Evolutionary conservation across 1,140 invertebrate genomes (phyloP), one percentile per base, ranked within the genome.

Genomic region (Drosophila nigromelanica): DNA sequence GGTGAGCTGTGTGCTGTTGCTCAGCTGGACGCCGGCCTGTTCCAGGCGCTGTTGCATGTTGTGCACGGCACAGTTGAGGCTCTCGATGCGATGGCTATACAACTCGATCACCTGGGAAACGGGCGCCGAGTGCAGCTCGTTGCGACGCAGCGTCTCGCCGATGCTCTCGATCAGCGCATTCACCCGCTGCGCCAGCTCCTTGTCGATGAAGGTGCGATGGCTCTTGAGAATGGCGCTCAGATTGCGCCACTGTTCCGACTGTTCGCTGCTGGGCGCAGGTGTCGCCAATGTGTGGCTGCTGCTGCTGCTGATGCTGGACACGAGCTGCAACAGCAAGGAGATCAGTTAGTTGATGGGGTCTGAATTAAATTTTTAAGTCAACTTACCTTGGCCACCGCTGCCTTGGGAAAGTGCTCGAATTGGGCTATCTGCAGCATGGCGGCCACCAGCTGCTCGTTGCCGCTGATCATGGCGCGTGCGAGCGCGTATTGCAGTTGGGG

Each of bases 61-160:
- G 5, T 55, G 39, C 15, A 80, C 58, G 8, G 56, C 35, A 10
- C 68, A 66, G n/a, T 79, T 80, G n/a, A 90, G 78, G 43, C 80
- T 89, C 5, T 91, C 73, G 14, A 91, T 90, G 72, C 91, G 91
- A 69, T 91, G 87, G 52, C 90, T 90, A 3, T 90, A 91, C 7
- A 91, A 43, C 30, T 91, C 89, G 35, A 91, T 91, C 12, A 91
- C 78, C 63, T 91, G 90, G 0, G 90, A 91, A 5, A 83, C 79
- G 2, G 90, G 85, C 1, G 78, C 74, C 43, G 90, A 75, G 11
- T 91, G 66, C 40, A 91, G 48, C 11, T 91, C 85, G 58, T 91
- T 90, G 35, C 79, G 78, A 3, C 45, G 45, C 35, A 91, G 35
- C 1, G 90, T 89, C 8, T 70, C 62, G 0, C 71, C 70, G 35